Evolutionary conservation across 2,113 vertebrate species (phyloP).

Genomic region (Labeo rohita): DNA sequence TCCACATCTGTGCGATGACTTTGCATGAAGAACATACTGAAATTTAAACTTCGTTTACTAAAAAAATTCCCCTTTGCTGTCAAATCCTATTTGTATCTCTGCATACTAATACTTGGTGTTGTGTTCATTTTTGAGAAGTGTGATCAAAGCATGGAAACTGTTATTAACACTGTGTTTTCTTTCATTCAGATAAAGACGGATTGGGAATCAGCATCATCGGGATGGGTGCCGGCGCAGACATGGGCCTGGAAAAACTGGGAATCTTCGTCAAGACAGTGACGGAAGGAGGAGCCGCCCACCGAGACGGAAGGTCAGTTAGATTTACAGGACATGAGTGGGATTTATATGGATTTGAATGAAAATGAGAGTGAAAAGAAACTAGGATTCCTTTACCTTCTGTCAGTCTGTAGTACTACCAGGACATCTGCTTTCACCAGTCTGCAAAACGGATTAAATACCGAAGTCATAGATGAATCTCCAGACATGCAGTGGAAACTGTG

Average conservation of each 20-base stretch:
- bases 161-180: constrained; percentile 10
- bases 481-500: not conserved
- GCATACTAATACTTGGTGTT: not conserved
- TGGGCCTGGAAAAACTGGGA: constrained; percentile 95
- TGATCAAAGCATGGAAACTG: not conserved
- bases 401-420: not conserved
- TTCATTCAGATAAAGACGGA: constrained; percentile 83
- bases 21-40: not conserved
- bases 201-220: constrained; percentile 97
- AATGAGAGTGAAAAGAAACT: not conserved
- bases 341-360: not conserved
- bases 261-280: constrained; percentile 98
- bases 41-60: not conserved
- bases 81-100: not conserved
- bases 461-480: not conserved
- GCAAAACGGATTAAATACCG: not conserved
- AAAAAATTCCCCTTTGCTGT: not conserved
- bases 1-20: not conserved
- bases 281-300: constrained; percentile 89
- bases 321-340: not conserved
- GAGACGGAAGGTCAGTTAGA: constrained; percentile 82
- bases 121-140: not conserved
- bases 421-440: not conserved
- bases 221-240: constrained; percentile 94
- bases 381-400: not conserved